Evolutionary conservation across 53 echinoderm and acorn worm species (phyloP), one percentile per base, ranked within the genome.

Genomic region (Paracentrotus lividus): DNA sequence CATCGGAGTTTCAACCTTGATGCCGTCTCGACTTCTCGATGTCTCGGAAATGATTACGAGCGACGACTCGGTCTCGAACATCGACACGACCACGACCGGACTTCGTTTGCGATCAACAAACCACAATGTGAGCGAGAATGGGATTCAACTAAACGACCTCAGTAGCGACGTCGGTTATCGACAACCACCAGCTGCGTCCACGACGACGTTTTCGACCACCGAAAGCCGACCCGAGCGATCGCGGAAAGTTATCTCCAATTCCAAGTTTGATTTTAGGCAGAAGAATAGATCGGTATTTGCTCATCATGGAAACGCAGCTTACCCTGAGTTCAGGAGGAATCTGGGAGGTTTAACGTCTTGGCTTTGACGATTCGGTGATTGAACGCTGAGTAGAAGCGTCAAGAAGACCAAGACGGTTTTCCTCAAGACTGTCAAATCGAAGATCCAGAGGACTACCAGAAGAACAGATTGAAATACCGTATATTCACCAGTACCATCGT

Each of bases 181-280:
- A 21, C 54, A 54, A 55, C 87, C 87, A 3, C 34, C 55, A 9
- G 53, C 54, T 12, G 5, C 57, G 45, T 23, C 55, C 34, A 55
- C 57, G 58, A 56, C n/a, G 29, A 29, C 32, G 12, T 21, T 9
- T 49, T 23, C 51, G 24, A 49, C 5, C 87, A 36, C 27, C 40
- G 55, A 57, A 1, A 54, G 87, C 32, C 87, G 58, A 56, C 87
- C 54, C 8, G 87, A 87, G 56, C 87, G 87, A 55, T 87, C 87
- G 26, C 87, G 87, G 0, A 87, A 57, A 57, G 87, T 87, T 38
- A 44, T 87, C 55, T 36, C 87, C 87, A 87, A 87, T 57, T 87
- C 87, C 33, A 87, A 87, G 36, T 87, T 87, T 57, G 87, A 87
- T 57, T 87, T 87, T 27, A 33, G 87, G 57, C 57, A 49, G 34